A percentile compares a stretch with the other conserved stretches of the same genome.
Evolutionary conservation across 2,888 invertebrate species (phyloP).

Genomic region (Meta bourneti): DNA sequence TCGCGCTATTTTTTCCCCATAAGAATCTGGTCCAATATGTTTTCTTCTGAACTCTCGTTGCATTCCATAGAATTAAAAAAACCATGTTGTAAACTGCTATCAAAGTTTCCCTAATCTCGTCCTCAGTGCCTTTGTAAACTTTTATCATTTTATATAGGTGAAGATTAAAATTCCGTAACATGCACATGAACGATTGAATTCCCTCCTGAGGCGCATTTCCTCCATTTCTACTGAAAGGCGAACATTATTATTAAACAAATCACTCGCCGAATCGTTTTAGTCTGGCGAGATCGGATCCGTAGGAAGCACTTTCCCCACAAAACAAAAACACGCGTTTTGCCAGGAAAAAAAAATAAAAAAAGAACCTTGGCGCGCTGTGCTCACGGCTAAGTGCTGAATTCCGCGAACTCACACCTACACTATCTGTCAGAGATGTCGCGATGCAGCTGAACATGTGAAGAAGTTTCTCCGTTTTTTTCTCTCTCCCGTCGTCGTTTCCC

Average conservation of each 20-base stretch:
- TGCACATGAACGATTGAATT: no score
- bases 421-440: constrained; percentile 71
- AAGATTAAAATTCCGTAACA: no score
- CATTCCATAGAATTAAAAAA: neutral
- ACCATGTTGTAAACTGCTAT: constrained; percentile 9
- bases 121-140: constrained; percentile 50
- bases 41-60: neutral
- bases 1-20: neutral
- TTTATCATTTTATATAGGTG: neutral
- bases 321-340: no score
- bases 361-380: neutral
- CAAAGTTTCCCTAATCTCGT: constrained; percentile 68
- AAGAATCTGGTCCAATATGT: no score
- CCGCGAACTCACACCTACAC: constrained; percentile 69
- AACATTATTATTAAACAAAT: no score
- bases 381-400: constrained; percentile 2
- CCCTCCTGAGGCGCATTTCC: no score
- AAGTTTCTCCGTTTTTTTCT: neutral
- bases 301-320: no score
- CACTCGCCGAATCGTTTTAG: no score
- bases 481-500: neutral
- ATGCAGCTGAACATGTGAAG: constrained; percentile 62
- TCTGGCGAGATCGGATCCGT: no score
- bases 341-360: no score
- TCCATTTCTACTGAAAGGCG: no score